These are phyloP conservation scores for Petrocephalus schoutedeni DNA, from an alignment of 2,797 vertebrate species.

Conservation along the genomic window DNA sequence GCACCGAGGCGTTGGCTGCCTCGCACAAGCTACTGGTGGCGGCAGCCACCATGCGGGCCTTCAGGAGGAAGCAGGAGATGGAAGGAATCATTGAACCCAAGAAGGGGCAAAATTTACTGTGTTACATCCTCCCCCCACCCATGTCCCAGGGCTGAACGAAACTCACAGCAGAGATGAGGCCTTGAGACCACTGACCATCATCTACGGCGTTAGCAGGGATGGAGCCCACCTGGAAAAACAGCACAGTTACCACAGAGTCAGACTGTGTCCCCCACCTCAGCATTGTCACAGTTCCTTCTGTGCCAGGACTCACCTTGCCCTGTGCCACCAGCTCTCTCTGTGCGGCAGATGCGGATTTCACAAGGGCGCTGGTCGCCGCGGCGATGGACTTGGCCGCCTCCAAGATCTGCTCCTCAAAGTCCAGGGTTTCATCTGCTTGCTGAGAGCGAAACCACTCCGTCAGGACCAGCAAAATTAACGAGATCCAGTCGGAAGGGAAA, in stretches of 20 bases:
- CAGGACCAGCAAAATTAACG: not conserved
- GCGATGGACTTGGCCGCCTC: conserved; percentile 97
- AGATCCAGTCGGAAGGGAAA: conserved; percentile 10
- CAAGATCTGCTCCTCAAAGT: conserved; percentile 98
- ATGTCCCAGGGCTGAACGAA: not conserved
- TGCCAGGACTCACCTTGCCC: conserved; percentile 74
- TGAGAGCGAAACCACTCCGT: conserved; percentile 60
- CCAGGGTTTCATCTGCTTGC: conserved; percentile 95
- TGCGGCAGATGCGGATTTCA: conserved; percentile 96
- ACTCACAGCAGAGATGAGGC: conserved; percentile 95
- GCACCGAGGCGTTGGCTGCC: conserved; percentile 94
- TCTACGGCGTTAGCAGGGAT: conserved; percentile 92
- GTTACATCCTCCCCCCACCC: not conserved
- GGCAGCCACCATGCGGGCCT: conserved; percentile 96
- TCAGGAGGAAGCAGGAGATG: not conserved
- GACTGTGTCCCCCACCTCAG: not conserved
- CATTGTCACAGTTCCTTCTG: not conserved
- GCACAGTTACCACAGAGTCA: not conserved
- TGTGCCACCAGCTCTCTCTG: conserved; percentile 96
- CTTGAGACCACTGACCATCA: conserved; percentile 97
- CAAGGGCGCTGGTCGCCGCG: conserved; percentile 90
- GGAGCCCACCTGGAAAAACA: conserved; percentile 77
- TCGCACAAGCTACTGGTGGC: conserved; percentile 96
- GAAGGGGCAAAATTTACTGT: not conserved
- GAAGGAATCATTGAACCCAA: not conserved